Evolutionary conservation across 2,113 vertebrate species (phyloP).

Genomic region (Suncus etruscus): DNA sequence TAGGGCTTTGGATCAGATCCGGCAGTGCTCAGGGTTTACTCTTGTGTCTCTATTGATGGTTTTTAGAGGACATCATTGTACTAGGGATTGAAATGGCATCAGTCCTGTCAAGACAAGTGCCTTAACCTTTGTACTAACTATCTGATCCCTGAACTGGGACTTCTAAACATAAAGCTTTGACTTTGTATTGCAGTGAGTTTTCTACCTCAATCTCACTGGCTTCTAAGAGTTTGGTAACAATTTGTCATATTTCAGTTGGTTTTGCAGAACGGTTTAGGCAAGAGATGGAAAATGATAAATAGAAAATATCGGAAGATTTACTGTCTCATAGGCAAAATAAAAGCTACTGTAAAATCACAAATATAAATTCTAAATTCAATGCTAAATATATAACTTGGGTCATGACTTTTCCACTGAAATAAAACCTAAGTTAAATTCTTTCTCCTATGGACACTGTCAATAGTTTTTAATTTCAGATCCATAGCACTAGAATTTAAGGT

Average conservation of each 20-base stretch:
- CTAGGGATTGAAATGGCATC: too few species aligned
- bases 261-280: conserved; percentile 47
- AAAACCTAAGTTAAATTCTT: conserved; percentile 50
- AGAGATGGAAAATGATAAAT: conserved; percentile 36
- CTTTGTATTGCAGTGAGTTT: conserved; percentile 6
- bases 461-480: not conserved
- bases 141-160: not conserved
- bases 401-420: conserved; percentile 56
- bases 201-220: not conserved
- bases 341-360: conserved; percentile 41
- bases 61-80: too few species aligned
- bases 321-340: conserved; percentile 52
- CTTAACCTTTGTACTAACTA: not conserved
- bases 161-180: not conserved
- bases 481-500: not conserved
- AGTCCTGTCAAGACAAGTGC: too few species aligned
- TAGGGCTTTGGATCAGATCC: too few species aligned
- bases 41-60: too few species aligned
- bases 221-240: not conserved
- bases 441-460: not conserved
- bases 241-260: conserved; percentile 38
- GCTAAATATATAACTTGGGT: conserved; percentile 16
- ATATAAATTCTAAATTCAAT: conserved; percentile 43
- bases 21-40: too few species aligned
- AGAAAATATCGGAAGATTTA: conserved; percentile 60